Conservation (phyloP, 2,113 vertebrate genomes). For the Butorides virescens region DNA sequence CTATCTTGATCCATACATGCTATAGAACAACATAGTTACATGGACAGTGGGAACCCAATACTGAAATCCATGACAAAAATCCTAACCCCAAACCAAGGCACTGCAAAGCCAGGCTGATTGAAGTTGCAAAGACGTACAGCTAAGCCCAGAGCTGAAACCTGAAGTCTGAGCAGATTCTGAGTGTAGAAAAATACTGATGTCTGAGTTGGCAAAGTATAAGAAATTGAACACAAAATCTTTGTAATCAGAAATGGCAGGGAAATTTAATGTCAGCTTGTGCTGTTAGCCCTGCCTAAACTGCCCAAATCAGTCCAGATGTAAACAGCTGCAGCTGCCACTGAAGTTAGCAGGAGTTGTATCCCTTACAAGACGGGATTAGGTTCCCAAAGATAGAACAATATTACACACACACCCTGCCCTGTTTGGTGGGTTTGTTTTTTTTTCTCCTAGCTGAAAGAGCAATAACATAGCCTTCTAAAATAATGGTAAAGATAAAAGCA, state of each 20-base stretch:
- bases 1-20: not conserved
- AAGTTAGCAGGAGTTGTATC: not conserved
- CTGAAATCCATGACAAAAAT: not conserved
- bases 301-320: not conserved
- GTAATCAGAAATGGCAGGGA: not conserved
- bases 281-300: not conserved
- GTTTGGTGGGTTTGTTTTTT: not conserved
- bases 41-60: not conserved
- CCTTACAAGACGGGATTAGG: not conserved
- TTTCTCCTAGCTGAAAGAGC: not conserved
- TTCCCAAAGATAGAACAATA: not conserved
- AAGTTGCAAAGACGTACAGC: not conserved
- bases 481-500: not conserved
- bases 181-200: not conserved
- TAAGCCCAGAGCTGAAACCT: not conserved
- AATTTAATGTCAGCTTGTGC: not conserved
- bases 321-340: not conserved
- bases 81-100: not conserved
- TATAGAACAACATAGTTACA: not conserved
- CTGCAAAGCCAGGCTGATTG: not conserved
- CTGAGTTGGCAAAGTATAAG: not conserved
- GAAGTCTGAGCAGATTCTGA: not conserved
- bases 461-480: not conserved
- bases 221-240: not conserved
- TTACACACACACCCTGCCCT: not conserved